Conservation (phyloP, 2,113 vertebrate genomes). For the Riparia riparia region DNA sequence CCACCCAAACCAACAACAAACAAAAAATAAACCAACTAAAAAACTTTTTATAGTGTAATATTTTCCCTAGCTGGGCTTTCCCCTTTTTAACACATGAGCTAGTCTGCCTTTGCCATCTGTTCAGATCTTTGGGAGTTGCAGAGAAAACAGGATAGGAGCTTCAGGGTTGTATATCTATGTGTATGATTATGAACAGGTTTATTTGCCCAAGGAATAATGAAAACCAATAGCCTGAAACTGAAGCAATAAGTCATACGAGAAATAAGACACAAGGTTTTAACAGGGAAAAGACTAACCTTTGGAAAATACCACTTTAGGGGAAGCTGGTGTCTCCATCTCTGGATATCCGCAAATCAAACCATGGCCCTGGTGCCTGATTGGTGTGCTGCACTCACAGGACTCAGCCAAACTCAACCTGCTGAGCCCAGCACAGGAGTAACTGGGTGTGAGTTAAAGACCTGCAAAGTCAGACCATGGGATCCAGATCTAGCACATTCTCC, state of each 20-base stretch:
- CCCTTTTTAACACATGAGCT: background rate
- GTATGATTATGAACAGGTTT: slow-evolving; percentile 2
- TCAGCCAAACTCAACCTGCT: background rate
- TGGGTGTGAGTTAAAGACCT: background rate
- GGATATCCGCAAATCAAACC: slow-evolving; percentile 4
- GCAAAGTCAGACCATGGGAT: background rate
- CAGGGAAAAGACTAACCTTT: background rate
- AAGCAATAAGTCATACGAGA: background rate
- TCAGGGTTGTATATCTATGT: background rate
- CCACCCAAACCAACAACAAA: no score
- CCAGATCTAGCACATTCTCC: background rate
- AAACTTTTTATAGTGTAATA: background rate
- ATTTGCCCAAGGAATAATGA: slow-evolving; percentile 42
- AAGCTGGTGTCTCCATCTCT: background rate
- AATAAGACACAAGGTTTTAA: background rate
- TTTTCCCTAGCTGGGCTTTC: background rate
- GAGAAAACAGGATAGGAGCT: background rate
- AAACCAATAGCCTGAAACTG: slow-evolving; percentile 42
- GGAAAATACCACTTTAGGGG: background rate
- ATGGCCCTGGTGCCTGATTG: rapidly evolving
- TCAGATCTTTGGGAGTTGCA: background rate
- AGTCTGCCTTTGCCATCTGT: background rate
- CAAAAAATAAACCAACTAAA: background rate
- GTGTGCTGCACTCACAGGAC: background rate
- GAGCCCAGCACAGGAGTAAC: background rate